A percentile compares a stretch with the other conserved stretches of the same genome.
These are phyloP conservation scores for Abrostola triplasia DNA, from an alignment of 2,888 invertebrate species.

Conservation along the genomic window DNA sequence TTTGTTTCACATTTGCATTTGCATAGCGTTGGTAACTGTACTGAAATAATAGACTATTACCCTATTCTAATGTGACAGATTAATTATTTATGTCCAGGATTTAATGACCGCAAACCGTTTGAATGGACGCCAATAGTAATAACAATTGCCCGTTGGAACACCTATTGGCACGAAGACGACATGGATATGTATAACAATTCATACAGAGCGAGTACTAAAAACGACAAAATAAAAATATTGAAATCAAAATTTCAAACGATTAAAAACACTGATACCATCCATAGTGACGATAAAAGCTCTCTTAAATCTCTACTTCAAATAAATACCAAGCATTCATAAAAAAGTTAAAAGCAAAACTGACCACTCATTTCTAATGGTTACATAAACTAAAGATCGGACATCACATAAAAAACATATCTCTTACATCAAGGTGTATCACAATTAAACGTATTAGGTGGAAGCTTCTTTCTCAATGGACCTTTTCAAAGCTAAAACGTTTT, in stretches of 20 bases:
- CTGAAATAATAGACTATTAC: conserved; percentile 35
- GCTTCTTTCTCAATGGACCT: conserved; percentile 71
- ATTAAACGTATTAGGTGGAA: conserved; percentile 72
- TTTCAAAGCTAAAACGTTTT: conserved; percentile 81
- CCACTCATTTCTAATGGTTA: conserved; percentile 54
- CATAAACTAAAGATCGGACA: conserved; percentile 57
- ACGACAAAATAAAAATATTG: conserved; percentile 2
- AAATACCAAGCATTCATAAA: conserved; percentile 18
- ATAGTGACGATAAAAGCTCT: conserved; percentile 21
- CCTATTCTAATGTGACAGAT: conserved; percentile 23
- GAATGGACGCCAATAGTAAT: conserved; percentile 27
- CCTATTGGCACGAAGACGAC: neutral
- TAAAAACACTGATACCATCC: conserved; percentile 11
- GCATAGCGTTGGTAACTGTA: conserved; percentile 53
- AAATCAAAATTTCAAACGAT: conserved; percentile 5
- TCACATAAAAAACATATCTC: conserved; percentile 67
- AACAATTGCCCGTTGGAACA: conserved; percentile 31
- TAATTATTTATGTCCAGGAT: conserved; percentile 34
- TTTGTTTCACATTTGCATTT: conserved; percentile 66
- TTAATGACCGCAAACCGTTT: conserved; percentile 26
- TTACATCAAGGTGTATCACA: conserved; percentile 72
- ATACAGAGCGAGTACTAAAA: conserved; percentile 14
- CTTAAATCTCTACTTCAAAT: conserved; percentile 12
- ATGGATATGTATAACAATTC: neutral
- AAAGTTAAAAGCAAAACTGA: conserved; percentile 54